A percentile compares a stretch with the other conserved stretches of the same genome.
phyloP scores from a whole-genome alignment of 2,797 vertebrate genomes.

The Poeciliopsis turneri region DNA sequence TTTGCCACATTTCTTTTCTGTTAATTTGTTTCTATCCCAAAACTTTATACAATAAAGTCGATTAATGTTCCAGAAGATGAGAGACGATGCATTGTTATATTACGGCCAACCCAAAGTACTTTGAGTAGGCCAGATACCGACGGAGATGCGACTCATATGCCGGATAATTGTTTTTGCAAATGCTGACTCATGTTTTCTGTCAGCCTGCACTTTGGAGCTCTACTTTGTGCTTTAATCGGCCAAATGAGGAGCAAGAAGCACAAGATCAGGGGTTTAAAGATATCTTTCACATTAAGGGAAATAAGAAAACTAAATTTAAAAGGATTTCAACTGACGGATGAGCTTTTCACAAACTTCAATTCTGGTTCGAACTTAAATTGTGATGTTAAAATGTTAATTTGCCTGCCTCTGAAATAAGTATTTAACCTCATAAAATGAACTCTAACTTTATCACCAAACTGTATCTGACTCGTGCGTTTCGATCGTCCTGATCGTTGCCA shows the following conservation, averaged over 20 bases:
- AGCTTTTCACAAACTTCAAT: neutral
- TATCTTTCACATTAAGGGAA: neutral
- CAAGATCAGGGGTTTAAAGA: neutral
- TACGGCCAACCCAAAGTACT: neutral
- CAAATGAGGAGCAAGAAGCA: constrained; percentile 45
- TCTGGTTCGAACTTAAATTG: neutral
- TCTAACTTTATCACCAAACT: neutral
- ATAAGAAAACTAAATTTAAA: neutral
- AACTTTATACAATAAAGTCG: neutral
- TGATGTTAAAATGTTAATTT: neutral
- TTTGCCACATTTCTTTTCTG: neutral
- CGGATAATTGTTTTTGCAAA: constrained; percentile 49
- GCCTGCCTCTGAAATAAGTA: neutral
- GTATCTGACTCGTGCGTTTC: neutral
- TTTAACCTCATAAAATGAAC: neutral
- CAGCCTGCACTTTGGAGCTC: constrained; percentile 42
- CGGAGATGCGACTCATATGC: constrained; percentile 20
- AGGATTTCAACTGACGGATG: neutral
- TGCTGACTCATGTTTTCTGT: constrained; percentile 67
- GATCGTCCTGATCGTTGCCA: too few relatives aligned
- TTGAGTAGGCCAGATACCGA: neutral
- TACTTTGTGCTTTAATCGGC: constrained; percentile 55
- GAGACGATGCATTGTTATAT: neutral
- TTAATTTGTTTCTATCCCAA: neutral
- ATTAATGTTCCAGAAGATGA: neutral